A percentile compares a stretch with the other conserved stretches of the same genome.
These are phyloP conservation scores for Lathamus discolor DNA, from an alignment of 2,113 vertebrate genomes.

Conservation along the genomic window DNA sequence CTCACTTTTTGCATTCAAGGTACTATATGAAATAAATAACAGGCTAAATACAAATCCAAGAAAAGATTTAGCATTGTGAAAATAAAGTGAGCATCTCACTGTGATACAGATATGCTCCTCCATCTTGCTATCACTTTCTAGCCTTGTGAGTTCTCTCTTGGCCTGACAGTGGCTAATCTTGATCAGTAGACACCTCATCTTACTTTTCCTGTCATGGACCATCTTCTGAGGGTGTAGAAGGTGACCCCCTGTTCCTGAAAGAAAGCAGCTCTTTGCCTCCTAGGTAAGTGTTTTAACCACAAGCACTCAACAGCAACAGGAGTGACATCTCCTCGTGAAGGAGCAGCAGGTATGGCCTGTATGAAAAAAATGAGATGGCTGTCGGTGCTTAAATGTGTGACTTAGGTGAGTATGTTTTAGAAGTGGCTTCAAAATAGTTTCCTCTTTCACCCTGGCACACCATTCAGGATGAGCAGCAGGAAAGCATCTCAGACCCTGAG, in stretches of 20 bases:
- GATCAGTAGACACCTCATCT: background rate
- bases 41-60: background rate
- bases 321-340: background rate
- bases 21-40: background rate
- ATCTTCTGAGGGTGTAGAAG: background rate
- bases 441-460: background rate
- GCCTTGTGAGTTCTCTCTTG: background rate
- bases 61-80: background rate
- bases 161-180: background rate
- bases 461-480: background rate
- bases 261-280: background rate
- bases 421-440: background rate
- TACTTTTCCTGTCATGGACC: background rate
- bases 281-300: background rate
- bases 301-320: background rate
- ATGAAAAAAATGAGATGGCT: background rate
- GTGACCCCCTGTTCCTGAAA: background rate
- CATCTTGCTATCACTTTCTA: background rate
- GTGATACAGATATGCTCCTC: background rate
- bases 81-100: background rate
- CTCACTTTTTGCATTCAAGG: background rate
- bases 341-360: background rate
- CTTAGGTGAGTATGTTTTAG: background rate
- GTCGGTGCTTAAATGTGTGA: background rate
- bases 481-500: background rate